Evolutionary conservation across 1,140 invertebrate genomes (phyloP), one percentile per base, ranked within the genome.

Genomic region (Akabosia matsudoensis): DNA sequence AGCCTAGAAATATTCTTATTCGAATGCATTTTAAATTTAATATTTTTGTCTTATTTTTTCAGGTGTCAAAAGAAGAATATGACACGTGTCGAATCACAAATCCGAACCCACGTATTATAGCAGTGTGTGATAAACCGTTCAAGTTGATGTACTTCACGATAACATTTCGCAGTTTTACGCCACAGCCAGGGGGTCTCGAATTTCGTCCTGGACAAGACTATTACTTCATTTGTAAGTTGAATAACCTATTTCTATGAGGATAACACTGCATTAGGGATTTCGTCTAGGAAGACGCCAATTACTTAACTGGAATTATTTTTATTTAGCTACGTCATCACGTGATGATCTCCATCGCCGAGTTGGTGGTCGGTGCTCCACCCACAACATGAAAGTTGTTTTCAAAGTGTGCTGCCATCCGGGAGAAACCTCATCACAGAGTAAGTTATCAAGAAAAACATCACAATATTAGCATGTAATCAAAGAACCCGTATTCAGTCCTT

Each of bases 331-430:
- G 77, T 96, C 94, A 72, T 94, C 93, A 78, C 93, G 93, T 84
- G 93, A 96, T 83, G 94, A 96, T 83, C 86, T 96, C 80, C 93
- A 97, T 84, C 89, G 93, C 83, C 90, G 93, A 81, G 93, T 96
- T 84, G 93, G 94, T 61, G 94, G 94, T 54, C 90, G 93, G 72
- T 97, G 95, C 87, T 90, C 92, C 52, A 93, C 91, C 78, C 91
- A 97, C 84, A 96, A 97, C 87, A 97, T 97, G 95, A 96, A 96
- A 88, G 92, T 97, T 56, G 93, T 97, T 31, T 97, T 97, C 87
- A 95, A 96, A 85, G 94, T 96, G 54, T 95, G 93, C 88, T 95
- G 93, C 87, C 90, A 90, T 82, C 87, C 84, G 7, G 83, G 85
- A 78, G 84, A 85, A 72, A 76, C 80, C 10, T 79, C 82, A 56